Evolutionary conservation across 2,797 vertebrate species (phyloP).

Genomic region (Saxicola maurus): DNA sequence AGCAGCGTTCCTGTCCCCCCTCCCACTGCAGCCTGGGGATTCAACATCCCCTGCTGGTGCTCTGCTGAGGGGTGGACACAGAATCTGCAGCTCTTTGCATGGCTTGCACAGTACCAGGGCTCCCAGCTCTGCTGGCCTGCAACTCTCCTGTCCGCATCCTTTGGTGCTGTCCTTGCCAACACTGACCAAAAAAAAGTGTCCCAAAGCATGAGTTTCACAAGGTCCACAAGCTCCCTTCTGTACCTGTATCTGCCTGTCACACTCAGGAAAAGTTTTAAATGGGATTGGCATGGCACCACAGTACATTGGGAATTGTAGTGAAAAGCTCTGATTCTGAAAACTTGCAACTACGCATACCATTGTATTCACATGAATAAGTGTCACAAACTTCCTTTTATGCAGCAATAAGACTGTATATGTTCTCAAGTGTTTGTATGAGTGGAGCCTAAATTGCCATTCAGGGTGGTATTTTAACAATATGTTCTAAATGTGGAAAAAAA

Average conservation of each 20-base stretch:
- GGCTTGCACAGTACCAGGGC: not conserved
- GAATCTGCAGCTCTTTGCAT: not conserved
- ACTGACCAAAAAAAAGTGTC: not conserved
- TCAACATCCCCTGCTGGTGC: not conserved
- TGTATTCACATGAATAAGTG: not conserved
- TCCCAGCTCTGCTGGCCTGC: not conserved
- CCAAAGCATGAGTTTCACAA: not conserved
- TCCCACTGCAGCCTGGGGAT: not conserved
- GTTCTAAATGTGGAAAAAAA: not conserved
- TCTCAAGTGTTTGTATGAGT: not conserved
- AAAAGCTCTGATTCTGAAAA: not conserved
- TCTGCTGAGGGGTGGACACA: not conserved
- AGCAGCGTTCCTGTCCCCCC: fast-evolving
- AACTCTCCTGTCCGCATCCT: fast-evolving
- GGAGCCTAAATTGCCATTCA: not conserved
- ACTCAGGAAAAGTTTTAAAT: not conserved
- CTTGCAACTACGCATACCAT: fast-evolving
- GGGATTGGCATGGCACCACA: fast-evolving
- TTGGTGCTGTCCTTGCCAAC: not conserved
- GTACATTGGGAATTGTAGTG: not conserved
- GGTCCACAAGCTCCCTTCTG: not conserved
- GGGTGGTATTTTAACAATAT: not conserved
- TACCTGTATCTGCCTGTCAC: not conserved
- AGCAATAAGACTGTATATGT: not conserved
- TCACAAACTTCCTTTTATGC: not conserved